Evolutionary conservation across 2,113 vertebrate genomes (phyloP), one percentile per base, ranked within the genome.

Genomic region (Psittacula cyanocephala): DNA sequence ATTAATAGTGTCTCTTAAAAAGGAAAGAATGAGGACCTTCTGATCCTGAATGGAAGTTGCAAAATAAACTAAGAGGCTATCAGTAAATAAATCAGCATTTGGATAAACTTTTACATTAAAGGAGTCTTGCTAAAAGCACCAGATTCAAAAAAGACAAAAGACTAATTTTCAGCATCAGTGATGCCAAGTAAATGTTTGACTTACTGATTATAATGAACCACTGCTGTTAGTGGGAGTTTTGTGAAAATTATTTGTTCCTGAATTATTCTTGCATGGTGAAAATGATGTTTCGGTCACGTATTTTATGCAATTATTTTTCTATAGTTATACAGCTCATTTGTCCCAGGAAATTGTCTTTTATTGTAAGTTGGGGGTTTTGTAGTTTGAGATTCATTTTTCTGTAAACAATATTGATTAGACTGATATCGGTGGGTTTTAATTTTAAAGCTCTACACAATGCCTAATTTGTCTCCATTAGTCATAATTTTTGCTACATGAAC

Each of bases 151-250:
- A 81, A 49, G 70, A 90, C 65, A 94, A 90, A 96, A 89, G 89
- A 77, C 49, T 91, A 91, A 91, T 89, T 95, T 67, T 59, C 71
- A 93, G 17, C 70, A 76, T 55, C 59, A 80, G 50, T 67, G 53
- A 68, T 80, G 62, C n/a, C 88, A 92, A 94, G 31, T 71, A 91
- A 91, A 60, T 89, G 49, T 88, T 89, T 95, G 91, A 57, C 62
- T 93, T 90, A 49, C 62, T 95, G 78, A 91, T 95, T 92, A 89
- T 55, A 95, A 91, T 64, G 60, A 96, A 88, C 29, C 18, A 78
- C 43, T 83, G 70, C 64, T 87, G 23, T 74, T 93, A 88, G 43
- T 50, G 39, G 47, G 50, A 80, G 35, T 72, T 92, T 41, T 63
- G 53, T 39, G 57, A 89, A 83, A 89, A 83, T 59, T 64, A 20